Conservation (phyloP, 2,888 invertebrate genomes). For the Drosophila setosimentum region DNA sequence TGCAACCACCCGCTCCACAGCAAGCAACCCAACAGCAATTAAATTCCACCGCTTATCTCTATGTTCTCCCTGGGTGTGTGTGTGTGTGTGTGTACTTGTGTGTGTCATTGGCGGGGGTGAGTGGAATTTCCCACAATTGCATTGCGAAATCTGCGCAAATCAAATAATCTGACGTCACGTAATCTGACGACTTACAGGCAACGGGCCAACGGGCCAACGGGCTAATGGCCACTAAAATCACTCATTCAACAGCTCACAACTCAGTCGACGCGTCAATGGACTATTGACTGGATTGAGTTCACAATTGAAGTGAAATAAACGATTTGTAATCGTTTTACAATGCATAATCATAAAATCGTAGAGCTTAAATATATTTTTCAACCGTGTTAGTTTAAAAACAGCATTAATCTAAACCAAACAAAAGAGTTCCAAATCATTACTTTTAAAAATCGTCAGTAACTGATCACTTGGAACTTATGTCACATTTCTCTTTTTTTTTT, state of each 20-base stretch:
- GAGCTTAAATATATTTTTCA: not conserved
- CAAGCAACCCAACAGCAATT: slow-evolving; percentile 50
- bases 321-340: not conserved
- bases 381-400: not conserved
- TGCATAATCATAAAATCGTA: not conserved
- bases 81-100: not conserved
- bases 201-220: slow-evolving; percentile 15
- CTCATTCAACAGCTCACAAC: slow-evolving; percentile 26
- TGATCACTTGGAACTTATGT: too few relatives aligned
- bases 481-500: not conserved
- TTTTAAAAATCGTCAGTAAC: not conserved
- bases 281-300: slow-evolving; percentile 1
- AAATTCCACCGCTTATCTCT: slow-evolving; percentile 55
- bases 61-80: not conserved
- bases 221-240: slow-evolving; percentile 44
- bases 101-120: not conserved
- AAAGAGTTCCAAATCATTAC: not conserved
- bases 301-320: not conserved
- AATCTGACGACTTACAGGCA: slow-evolving; percentile 57
- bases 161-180: slow-evolving; percentile 54
- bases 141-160: slow-evolving; percentile 39
- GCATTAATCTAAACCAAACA: not conserved
- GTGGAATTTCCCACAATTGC: slow-evolving; percentile 3
- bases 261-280: slow-evolving; percentile 24
- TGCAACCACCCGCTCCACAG: slow-evolving; percentile 9